Evolutionary conservation across 2,888 invertebrate species (phyloP).

Genomic region (Azorinus chamasolen): DNA sequence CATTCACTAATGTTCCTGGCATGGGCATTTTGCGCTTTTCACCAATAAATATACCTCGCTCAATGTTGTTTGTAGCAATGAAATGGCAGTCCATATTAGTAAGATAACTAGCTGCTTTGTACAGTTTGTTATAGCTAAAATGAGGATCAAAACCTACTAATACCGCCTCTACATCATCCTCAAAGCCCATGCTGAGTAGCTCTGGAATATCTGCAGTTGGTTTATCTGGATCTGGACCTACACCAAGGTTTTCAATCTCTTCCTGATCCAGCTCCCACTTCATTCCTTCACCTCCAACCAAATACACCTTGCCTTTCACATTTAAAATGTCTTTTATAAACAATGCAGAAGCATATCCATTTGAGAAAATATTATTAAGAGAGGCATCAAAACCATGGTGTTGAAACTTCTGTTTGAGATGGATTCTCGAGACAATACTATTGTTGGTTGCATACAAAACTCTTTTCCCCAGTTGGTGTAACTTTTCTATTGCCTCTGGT

Average conservation of each 20-base stretch:
- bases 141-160: slow-evolving; percentile 97
- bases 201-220: slow-evolving; percentile 61
- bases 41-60: slow-evolving; percentile 63
- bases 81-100: slow-evolving; percentile 93
- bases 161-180: slow-evolving; percentile 92
- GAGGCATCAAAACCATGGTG: slow-evolving; percentile 72
- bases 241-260: slow-evolving; percentile 91
- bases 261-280: slow-evolving; percentile 93
- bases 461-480: slow-evolving; percentile 68
- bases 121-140: slow-evolving; percentile 95
- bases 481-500: slow-evolving; percentile 63
- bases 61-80: slow-evolving; percentile 92
- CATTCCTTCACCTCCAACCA: slow-evolving; percentile 94
- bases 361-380: slow-evolving; percentile 92
- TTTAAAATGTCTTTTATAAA: slow-evolving; percentile 91
- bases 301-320: slow-evolving; percentile 92
- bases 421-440: slow-evolving; percentile 69
- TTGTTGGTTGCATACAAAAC: slow-evolving; percentile 80
- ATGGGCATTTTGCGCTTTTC: slow-evolving; percentile 70
- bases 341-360: slow-evolving; percentile 92
- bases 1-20: slow-evolving; percentile 73
- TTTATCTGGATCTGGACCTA: slow-evolving; percentile 88
- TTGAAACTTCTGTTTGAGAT: slow-evolving; percentile 71
- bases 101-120: slow-evolving; percentile 96
- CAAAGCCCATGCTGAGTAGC: slow-evolving; percentile 67